Conservation (phyloP, 2,888 invertebrate genomes). For the Pristionchus entomophagus region DNA sequence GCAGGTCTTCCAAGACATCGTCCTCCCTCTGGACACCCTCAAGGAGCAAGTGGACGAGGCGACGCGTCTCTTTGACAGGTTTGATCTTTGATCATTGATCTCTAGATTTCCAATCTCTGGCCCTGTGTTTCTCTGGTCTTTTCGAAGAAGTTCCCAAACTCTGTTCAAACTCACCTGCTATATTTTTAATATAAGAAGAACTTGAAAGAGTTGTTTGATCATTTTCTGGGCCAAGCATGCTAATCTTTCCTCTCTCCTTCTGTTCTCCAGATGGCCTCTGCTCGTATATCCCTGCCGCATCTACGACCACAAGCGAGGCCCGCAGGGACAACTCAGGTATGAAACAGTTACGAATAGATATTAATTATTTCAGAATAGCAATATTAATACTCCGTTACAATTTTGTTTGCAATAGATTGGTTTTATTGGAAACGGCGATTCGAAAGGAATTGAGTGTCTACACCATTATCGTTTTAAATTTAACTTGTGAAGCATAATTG, state of each 20-base stretch:
- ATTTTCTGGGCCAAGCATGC: too few species aligned
- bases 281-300: conserved; percentile 84
- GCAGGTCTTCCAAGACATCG: conserved; percentile 84
- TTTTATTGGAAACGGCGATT: too few species aligned
- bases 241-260: neutral
- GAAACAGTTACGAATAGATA: neutral
- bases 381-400: too few species aligned
- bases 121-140: neutral
- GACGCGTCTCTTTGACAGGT: conserved; percentile 81
- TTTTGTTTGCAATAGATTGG: too few species aligned
- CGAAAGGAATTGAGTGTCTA: too few species aligned
- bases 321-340: conserved; percentile 69
- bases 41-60: conserved; percentile 80
- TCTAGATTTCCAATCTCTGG: neutral
- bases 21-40: conserved; percentile 82
- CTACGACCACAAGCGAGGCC: conserved; percentile 81
- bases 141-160: neutral
- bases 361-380: too few species aligned
- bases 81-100: neutral
- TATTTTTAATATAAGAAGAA: too few species aligned
- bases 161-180: neutral
- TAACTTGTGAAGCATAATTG: too few species aligned
- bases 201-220: too few species aligned
- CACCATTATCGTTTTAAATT: too few species aligned
- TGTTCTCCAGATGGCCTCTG: conserved; percentile 78